phyloP scores from a whole-genome alignment of 2,797 vertebrate genomes.

The Esox masquinongy region DNA sequence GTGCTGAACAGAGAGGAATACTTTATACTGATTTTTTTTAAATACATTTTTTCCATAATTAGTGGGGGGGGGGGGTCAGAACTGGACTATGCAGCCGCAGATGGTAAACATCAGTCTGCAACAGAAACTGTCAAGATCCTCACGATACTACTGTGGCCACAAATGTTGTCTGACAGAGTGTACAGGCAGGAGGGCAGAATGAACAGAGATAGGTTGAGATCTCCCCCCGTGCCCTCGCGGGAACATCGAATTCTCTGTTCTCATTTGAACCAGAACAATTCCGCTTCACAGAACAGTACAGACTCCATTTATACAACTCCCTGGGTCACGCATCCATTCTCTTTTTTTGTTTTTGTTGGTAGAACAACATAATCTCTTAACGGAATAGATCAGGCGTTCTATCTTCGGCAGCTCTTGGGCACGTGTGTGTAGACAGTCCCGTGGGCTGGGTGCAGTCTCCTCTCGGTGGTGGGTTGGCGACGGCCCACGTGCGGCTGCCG shows the following conservation, averaged over 20 bases:
- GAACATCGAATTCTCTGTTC: background rate
- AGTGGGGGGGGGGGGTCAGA: too few relatives aligned
- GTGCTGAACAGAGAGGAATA: conserved; percentile 1
- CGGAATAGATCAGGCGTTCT: too few relatives aligned
- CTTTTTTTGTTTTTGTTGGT: background rate
- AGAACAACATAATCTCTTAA: too few relatives aligned
- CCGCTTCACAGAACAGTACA: background rate
- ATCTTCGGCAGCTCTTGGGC: too few relatives aligned
- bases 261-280: background rate
- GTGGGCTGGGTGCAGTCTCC: background rate
- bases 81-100: too few relatives aligned
- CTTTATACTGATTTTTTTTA: background rate
- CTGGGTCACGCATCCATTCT: background rate
- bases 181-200: background rate
- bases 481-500: background rate
- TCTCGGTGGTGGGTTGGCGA: background rate
- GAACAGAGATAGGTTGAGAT: background rate
- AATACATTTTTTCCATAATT: too few relatives aligned
- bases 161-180: background rate
- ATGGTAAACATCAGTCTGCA: too few relatives aligned
- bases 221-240: background rate
- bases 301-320: background rate
- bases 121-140: background rate
- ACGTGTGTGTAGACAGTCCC: too few relatives aligned
- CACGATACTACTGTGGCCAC: background rate